Evolutionary conservation across 2,113 vertebrate genomes (phyloP).

Genomic region (Cyrtonyx montezumae): DNA sequence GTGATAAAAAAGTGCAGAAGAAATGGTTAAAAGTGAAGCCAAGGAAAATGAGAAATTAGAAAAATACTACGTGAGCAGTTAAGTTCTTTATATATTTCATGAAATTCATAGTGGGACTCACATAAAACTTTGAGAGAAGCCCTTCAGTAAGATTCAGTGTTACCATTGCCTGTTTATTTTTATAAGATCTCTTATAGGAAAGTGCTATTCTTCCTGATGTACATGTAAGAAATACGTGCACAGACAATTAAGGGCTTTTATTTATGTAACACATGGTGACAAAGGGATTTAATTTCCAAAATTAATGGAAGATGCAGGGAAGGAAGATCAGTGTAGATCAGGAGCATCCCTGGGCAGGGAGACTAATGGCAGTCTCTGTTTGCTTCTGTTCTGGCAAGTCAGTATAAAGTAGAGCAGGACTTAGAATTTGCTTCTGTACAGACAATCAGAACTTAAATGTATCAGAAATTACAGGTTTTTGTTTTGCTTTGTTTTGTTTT

Average conservation of each 20-base stretch:
- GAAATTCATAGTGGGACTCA: not conserved
- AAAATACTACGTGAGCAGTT: not conserved
- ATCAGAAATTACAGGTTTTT: not conserved
- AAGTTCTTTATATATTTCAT: not conserved
- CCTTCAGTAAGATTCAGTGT: not conserved
- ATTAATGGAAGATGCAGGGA: not conserved
- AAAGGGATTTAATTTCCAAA: not conserved
- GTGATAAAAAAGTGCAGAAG: conserved; percentile 10
- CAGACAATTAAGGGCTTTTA: not conserved
- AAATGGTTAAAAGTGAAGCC: not conserved
- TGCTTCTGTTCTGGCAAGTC: not conserved
- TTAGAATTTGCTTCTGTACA: not conserved
- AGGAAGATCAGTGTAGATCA: not conserved
- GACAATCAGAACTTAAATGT: not conserved
- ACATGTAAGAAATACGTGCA: not conserved
- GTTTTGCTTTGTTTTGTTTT: not conserved
- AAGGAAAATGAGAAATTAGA: not conserved
- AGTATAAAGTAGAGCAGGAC: not conserved
- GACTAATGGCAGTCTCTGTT: not conserved
- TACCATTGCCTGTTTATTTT: not conserved
- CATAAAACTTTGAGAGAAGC: not conserved
- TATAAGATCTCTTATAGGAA: not conserved
- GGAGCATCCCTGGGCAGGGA: not conserved
- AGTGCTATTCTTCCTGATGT: not conserved
- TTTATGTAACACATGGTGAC: not conserved